phyloP scores from a whole-genome alignment of 2,797 vertebrate species.

The Rhodeus uyekii region DNA sequence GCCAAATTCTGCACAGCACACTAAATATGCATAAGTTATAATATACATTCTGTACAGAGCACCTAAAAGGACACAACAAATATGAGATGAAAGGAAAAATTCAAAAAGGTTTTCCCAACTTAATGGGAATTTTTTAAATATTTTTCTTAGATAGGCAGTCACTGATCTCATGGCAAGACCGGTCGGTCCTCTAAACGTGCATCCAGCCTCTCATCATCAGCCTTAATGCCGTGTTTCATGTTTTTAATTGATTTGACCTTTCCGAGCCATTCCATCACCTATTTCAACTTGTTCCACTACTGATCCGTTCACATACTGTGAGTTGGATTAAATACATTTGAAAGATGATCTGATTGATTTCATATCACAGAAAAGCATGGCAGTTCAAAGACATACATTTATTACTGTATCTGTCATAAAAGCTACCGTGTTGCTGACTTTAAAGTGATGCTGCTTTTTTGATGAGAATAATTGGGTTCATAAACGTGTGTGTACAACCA shows the following conservation, averaged over 20 bases:
- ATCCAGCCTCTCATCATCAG: not conserved
- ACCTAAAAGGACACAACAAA: no score
- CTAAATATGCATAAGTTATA: no score
- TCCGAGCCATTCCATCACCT: not conserved
- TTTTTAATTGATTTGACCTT: constrained; percentile 36
- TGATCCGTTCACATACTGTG: not conserved
- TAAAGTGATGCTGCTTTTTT: constrained; percentile 25
- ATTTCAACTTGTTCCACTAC: not conserved
- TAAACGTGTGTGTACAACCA: constrained; percentile 4
- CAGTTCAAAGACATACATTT: constrained; percentile 7
- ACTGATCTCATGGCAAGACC: not conserved
- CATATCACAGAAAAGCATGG: not conserved
- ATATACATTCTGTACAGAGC: no score
- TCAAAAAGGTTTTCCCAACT: not conserved
- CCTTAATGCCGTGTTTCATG: not conserved
- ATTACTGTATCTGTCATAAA: constrained; percentile 29
- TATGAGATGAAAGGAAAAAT: no score
- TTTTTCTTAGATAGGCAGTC: not conserved
- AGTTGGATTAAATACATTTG: constrained; percentile 7
- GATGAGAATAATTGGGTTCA: constrained; percentile 52
- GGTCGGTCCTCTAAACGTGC: not conserved
- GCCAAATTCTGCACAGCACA: no score
- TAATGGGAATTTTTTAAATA: not conserved
- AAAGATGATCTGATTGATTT: constrained; percentile 16
- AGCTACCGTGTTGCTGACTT: constrained; percentile 39